A percentile compares a stretch with the other conserved stretches of the same genome.
Conservation (phyloP, 1,140 invertebrate genomes). For the Zaprionus vittiger region DNA sequence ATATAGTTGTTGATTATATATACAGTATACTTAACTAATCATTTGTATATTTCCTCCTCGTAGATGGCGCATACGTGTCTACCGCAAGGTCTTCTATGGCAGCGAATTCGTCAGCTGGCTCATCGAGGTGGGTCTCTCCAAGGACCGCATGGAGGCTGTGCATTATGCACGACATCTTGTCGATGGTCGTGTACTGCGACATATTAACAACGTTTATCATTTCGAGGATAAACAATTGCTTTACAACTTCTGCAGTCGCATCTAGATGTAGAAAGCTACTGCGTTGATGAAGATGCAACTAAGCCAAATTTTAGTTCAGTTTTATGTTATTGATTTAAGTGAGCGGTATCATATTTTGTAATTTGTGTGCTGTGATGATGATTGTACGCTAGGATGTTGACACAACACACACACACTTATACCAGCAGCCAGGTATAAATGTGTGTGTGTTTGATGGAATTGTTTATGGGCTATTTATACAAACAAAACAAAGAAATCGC, state of each 20-base stretch:
- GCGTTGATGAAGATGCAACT: constrained; percentile 51
- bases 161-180: constrained; percentile 93
- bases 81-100: constrained; percentile 93
- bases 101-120: constrained; percentile 94
- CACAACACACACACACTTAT: constrained; percentile 17
- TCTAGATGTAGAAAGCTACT: constrained; percentile 35
- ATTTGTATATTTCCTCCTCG: neutral
- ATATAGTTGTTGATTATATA: neutral
- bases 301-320: constrained; percentile 72
- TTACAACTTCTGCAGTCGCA: constrained; percentile 87
- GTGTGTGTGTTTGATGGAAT: constrained; percentile 27
- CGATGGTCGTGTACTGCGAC: constrained; percentile 92
- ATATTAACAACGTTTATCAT: constrained; percentile 92
- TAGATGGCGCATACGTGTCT: constrained; percentile 90
- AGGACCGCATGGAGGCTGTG: constrained; percentile 90
- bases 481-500: constrained; percentile 43
- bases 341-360: constrained; percentile 43
- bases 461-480: constrained; percentile 63
- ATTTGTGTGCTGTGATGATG: constrained; percentile 67
- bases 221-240: constrained; percentile 90
- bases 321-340: constrained; percentile 57
- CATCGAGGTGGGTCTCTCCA: constrained; percentile 90
- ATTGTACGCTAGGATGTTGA: constrained; percentile 56
- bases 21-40: neutral
- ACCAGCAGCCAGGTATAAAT: constrained; percentile 55